A percentile compares a stretch with the other conserved stretches of the same genome.
Conservation (phyloP, 2,797 vertebrate species). For the Micrastur ruficollis region DNA sequence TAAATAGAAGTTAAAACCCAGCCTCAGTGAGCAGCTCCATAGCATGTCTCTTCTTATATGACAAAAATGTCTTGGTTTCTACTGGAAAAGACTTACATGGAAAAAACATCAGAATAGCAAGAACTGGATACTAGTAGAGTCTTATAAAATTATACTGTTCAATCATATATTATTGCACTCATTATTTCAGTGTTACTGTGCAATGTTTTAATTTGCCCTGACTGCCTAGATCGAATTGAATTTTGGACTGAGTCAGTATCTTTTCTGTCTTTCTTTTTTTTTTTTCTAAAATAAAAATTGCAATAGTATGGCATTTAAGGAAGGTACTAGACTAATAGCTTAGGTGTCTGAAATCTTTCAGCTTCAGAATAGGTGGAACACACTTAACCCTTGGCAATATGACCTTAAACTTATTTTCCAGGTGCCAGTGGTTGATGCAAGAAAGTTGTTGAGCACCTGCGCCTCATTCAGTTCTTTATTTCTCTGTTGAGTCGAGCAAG, state of each 20-base stretch:
- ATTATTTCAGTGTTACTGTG: neutral
- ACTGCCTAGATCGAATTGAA: neutral
- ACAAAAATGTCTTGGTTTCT: neutral
- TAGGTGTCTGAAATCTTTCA: neutral
- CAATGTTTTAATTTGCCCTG: neutral
- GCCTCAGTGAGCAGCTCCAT: neutral
- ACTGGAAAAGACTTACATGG: neutral
- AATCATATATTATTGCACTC: neutral
- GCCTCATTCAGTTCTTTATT: neutral
- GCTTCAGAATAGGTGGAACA: neutral
- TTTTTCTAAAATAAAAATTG: neutral
- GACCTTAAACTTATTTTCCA: slow-evolving; percentile 2
- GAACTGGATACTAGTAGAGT: neutral
- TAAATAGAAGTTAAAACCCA: neutral
- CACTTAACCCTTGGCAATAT: neutral
- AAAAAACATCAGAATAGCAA: neutral
- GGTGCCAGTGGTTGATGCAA: neutral
- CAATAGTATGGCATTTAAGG: neutral
- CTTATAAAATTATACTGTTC: neutral
- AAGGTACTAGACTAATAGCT: neutral
- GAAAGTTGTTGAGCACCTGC: neutral
- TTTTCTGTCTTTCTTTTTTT: neutral
- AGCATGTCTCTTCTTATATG: neutral
- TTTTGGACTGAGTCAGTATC: neutral
- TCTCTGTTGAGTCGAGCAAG: neutral